phyloP scores from a whole-genome alignment of 2,888 invertebrate species.

The Cynaeus angustus region DNA sequence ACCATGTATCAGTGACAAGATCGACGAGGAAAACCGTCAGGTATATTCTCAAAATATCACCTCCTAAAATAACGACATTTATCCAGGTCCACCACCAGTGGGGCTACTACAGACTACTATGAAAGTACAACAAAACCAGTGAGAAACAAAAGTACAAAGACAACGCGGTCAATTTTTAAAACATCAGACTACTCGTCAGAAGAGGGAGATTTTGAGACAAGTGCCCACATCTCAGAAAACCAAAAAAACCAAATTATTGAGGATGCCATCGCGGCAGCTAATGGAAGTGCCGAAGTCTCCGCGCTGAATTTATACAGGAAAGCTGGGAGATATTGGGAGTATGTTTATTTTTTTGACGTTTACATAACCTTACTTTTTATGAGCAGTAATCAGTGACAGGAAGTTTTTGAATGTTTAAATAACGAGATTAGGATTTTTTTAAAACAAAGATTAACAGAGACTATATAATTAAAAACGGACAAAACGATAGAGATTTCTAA shows the following conservation, averaged over 20 bases:
- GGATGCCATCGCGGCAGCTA: constrained; percentile 74
- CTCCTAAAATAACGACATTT: too few species aligned
- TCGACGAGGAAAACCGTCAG: constrained; percentile 70
- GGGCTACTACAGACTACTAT: constrained; percentile 7
- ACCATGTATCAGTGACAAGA: constrained; percentile 60
- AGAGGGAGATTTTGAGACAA: constrained; percentile 72
- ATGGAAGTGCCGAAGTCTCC: constrained; percentile 75
- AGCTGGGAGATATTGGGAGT: constrained; percentile 91
- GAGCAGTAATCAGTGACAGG: too few species aligned
- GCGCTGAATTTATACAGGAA: constrained; percentile 84
- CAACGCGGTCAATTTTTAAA: constrained; percentile 64
- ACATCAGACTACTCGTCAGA: constrained; percentile 81
- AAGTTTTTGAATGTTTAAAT: too few species aligned
- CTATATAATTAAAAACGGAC: too few species aligned
- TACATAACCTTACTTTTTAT: constrained; percentile 26
- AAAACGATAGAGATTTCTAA: too few species aligned
- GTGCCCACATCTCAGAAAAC: constrained; percentile 70
- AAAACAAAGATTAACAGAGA: too few species aligned
- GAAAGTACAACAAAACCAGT: constrained; percentile 56
- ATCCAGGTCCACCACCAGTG: not conserved
- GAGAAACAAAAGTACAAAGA: constrained; percentile 33
- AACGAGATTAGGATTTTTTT: too few species aligned
- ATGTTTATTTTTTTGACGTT: constrained; percentile 69
- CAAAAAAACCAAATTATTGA: constrained; percentile 68
- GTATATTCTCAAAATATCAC: constrained; percentile 62